Evolutionary conservation across 2,797 vertebrate genomes (phyloP), one percentile per base, ranked within the genome.

Genomic region (Coregonus sp.): DNA sequence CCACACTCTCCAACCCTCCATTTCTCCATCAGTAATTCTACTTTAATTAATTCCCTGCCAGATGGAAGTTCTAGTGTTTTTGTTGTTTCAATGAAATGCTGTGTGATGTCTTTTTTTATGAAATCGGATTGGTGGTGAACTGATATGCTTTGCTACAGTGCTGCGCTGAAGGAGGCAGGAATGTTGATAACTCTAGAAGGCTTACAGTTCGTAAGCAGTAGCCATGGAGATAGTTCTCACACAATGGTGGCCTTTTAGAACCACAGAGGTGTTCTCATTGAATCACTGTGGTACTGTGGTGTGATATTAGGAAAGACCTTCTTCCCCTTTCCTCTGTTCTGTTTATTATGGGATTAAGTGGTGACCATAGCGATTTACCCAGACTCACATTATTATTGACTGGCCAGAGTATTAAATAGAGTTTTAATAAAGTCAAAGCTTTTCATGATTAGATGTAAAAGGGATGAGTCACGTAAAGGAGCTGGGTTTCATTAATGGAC

Each of bases 111-210:
- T 86, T 75, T 20, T 40, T 59, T 72, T 65, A 69, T 77, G 72
- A 50, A 84, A 84, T 83, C 78, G 88, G 89, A 89, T 89, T 89
- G 88, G 89, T 79, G 83, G 86, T 85, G 82, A 90, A 90, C 86
- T 75, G 84, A 88, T 87, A 81, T 73, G 89, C 91, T 92, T 89
- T 91, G 91, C 92, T 92, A 89, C 92, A 91, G 90, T 91, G 89
- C 92, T 86, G 59, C 5, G 7, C 7, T 82, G 29, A 90, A 88
- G 86, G 86, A 86, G 87, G 85, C 88, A 93, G 91, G 93, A 94
- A 95, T 94, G 93, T 91, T 93, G 93, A 94, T 94, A 93, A 94
- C 93, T 94, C 91, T 89, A 87, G 94, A 94, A 94, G 93, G 91
- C 92, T 94, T 94, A 94, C 93, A 94, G 93, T 94, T 88, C 74